phyloP scores from a whole-genome alignment of 1,140 invertebrate genomes.

The Psilanteris sp. region DNA sequence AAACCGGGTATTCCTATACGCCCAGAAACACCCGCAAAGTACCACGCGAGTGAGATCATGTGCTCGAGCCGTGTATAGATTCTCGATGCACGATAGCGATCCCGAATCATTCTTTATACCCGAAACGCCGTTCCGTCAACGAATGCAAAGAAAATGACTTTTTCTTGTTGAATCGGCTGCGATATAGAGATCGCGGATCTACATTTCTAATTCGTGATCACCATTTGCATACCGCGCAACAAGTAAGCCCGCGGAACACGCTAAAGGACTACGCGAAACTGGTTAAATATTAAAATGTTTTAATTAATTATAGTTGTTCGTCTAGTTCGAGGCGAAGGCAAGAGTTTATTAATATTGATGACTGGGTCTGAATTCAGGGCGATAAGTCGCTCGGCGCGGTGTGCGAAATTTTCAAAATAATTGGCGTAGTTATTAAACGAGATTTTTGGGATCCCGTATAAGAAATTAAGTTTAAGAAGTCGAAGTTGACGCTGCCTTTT shows the following conservation, averaged over 20 bases:
- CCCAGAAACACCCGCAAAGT: slow-evolving; percentile 8
- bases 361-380: slow-evolving; percentile 23
- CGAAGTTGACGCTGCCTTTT: slow-evolving; percentile 1
- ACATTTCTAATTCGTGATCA: slow-evolving; percentile 34
- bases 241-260: slow-evolving; percentile 37
- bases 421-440: slow-evolving; percentile 37
- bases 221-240: slow-evolving; percentile 52
- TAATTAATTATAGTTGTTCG: slow-evolving; percentile 52
- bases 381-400: slow-evolving; percentile 23
- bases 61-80: slow-evolving; percentile 18
- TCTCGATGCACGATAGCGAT: slow-evolving; percentile 25
- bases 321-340: slow-evolving; percentile 33
- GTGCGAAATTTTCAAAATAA: slow-evolving; percentile 41
- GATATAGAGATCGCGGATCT: slow-evolving; percentile 25
- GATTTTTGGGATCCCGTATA: slow-evolving; percentile 30
- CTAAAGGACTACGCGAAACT: slow-evolving; percentile 1
- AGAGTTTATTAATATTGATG: slow-evolving; percentile 57
- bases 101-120: slow-evolving; percentile 40
- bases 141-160: slow-evolving; percentile 26
- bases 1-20: slow-evolving; percentile 7
- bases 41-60: slow-evolving; percentile 16
- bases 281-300: slow-evolving; percentile 53
- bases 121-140: slow-evolving; percentile 48
- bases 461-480: slow-evolving; percentile 31
- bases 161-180: slow-evolving; percentile 17